A percentile compares a stretch with the other conserved stretches of the same genome.
Evolutionary conservation across 2,888 invertebrate genomes (phyloP).

Genomic region (Philopedon plagiatum): DNA sequence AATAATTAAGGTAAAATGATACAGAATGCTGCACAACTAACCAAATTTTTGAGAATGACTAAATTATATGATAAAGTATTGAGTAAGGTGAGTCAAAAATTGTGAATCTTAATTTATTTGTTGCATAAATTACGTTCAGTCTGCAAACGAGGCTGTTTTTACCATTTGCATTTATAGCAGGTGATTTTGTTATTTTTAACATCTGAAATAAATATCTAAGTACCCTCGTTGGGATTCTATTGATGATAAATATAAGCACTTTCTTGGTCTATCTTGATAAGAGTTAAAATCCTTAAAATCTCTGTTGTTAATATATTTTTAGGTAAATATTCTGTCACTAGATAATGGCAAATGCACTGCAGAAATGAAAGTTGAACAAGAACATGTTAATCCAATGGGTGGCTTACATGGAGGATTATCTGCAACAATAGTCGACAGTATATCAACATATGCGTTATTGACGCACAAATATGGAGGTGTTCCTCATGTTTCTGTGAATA

Average conservation of each 20-base stretch:
- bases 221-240: too few relatives aligned
- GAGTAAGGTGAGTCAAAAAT: slow-evolving; percentile 20
- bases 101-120: too few relatives aligned
- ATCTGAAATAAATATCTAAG: too few relatives aligned
- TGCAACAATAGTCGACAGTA: slow-evolving; percentile 82
- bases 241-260: too few relatives aligned
- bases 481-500: slow-evolving; percentile 87
- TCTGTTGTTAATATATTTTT: too few relatives aligned
- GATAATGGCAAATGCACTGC: slow-evolving; percentile 82
- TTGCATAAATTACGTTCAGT: too few relatives aligned
- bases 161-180: too few relatives aligned
- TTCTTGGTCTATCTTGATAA: neutral
- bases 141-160: too few relatives aligned
- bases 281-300: neutral
- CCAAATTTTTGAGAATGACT: slow-evolving; percentile 12
- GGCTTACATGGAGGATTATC: slow-evolving; percentile 90
- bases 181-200: too few relatives aligned
- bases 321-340: slow-evolving; percentile 68
- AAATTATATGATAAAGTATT: slow-evolving; percentile 32
- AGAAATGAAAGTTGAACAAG: slow-evolving; percentile 82
- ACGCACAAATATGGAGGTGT: slow-evolving; percentile 72
- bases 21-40: slow-evolving; percentile 25
- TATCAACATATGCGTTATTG: slow-evolving; percentile 86
- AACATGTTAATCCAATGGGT: slow-evolving; percentile 82
- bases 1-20: too few relatives aligned